phyloP scores from a whole-genome alignment of 2,113 vertebrate genomes.

The Myxocyprinus asiaticus region DNA sequence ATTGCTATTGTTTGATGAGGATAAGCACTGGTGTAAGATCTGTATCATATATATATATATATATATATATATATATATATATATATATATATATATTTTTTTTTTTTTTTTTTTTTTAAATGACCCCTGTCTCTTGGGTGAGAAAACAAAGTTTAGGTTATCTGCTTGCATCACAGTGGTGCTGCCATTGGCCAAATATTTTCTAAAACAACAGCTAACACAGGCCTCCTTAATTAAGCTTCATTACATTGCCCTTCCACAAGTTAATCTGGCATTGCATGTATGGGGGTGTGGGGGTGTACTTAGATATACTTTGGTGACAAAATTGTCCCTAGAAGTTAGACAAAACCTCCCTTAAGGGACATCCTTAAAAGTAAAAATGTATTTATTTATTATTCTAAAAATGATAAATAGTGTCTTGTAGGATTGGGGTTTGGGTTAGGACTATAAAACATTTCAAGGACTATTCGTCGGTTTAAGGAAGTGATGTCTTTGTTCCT shows the following conservation, averaged over 20 bases:
- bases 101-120: slow-evolving; percentile 24
- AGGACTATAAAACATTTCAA: no score
- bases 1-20: slow-evolving; percentile 34
- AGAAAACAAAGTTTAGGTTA: slow-evolving; percentile 43
- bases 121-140: slow-evolving; percentile 29
- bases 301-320: neutral
- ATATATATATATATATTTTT: no score
- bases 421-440: no score
- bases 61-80: no score
- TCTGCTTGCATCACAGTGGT: slow-evolving; percentile 48
- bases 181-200: slow-evolving; percentile 45
- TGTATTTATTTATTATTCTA: no score
- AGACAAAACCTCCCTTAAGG: no score
- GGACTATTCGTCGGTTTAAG: no score
- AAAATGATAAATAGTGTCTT: no score
- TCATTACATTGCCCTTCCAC: slow-evolving; percentile 16
- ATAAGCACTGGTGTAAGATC: slow-evolving; percentile 3
- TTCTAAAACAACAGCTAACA: slow-evolving; percentile 52
- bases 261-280: slow-evolving; percentile 1
- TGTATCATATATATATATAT: no score
- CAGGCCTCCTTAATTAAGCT: slow-evolving; percentile 40
- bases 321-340: no score
- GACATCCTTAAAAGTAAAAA: no score
- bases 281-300: neutral
- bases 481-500: no score